A percentile compares a stretch with the other conserved stretches of the same genome.
phyloP scores from a whole-genome alignment of 1,140 invertebrate genomes.

The Drosophila kepulauana region DNA sequence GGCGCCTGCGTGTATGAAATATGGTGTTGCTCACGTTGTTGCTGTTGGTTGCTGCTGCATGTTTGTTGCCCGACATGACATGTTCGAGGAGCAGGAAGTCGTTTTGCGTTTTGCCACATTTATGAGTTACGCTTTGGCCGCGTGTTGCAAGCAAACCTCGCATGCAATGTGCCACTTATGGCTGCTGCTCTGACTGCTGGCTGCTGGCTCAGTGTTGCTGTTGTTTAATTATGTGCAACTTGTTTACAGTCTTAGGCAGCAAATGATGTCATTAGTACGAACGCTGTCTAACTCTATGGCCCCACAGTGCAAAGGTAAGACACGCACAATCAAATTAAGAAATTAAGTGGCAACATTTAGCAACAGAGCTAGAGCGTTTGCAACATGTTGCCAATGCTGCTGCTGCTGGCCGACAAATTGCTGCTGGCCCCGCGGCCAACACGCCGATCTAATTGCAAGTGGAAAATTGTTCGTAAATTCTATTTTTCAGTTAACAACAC shows the following conservation, averaged over 20 bases:
- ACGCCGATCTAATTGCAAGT: conserved; percentile 76
- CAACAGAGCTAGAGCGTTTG: conserved; percentile 24
- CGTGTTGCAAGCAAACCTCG: conserved; percentile 63
- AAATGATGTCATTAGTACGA: conserved; percentile 77
- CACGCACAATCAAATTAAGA: conserved; percentile 74
- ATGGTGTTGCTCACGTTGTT: conserved; percentile 49
- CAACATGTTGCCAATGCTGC: conserved; percentile 60
- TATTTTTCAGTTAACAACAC: conserved; percentile 42
- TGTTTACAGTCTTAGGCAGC: conserved; percentile 45
- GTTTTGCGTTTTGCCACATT: conserved; percentile 77
- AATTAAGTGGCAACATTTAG: conserved; percentile 78
- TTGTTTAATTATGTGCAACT: conserved; percentile 51
- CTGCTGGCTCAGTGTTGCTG: conserved; percentile 15
- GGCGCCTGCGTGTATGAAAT: conserved; percentile 80
- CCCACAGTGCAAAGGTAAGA: conserved; percentile 45
- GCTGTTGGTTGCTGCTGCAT: conserved; percentile 52
- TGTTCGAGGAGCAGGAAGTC: conserved; percentile 81
- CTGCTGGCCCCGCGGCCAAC: conserved; percentile 57
- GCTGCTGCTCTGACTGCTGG: conserved; percentile 11
- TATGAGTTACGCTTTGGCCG: conserved; percentile 70
- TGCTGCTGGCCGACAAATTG: conserved; percentile 30
- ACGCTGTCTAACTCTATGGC: conserved; percentile 9
- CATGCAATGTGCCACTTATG: conserved; percentile 65
- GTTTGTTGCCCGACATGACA: conserved; percentile 69
- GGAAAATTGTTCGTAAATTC: conserved; percentile 60